Base-by-base conservation (phyloP, 2,888 invertebrate genomes). In the Balanococcus diminutus region DNA sequence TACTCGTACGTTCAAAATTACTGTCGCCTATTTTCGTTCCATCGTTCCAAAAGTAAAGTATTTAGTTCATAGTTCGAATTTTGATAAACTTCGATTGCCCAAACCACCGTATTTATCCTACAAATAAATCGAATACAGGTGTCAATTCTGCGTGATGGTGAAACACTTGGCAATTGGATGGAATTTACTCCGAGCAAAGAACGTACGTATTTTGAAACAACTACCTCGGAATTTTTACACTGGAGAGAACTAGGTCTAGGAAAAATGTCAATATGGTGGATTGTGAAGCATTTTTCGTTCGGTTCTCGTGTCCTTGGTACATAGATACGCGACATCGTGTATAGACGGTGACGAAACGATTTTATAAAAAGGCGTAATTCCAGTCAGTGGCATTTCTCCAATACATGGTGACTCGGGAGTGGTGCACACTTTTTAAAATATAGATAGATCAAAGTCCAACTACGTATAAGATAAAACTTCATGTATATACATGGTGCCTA, bases 101-200 rank as follows among this genome's bases (percentile, higher is more conserved):
- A 3, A 36, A 8, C 36, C 3, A 11, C 3, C n/a, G 46, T n/a
- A 56, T 22, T 51, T 19, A 56, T 22, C 19, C 56, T 22, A 56
- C 8, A n/a, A 56, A 22, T 22, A 22, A 56, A 22, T 8, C 56
- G 8, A 56, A 56, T 22, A 22, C 22, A 56, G 56, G 56, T 56
- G 56, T 19, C 56, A 56, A 56, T 56, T 14, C 56, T 19, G 56
- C 22, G 56, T 22, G 19, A 56, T 56, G 56, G 56, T 56, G 56
- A 67, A 67, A 67, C 67, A 67, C 19, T 67, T 67, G 67, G 67
- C 67, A 67, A 67, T 67, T 16, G 67, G 22, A 56, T 22, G 22
- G 8, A 56, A 22, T 56, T 56, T 56, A 22, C 2, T 22, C 22
- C n/a, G 22, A n/a, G n/a, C n/a, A n/a, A n/a, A n/a, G n/a, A n/a